These are phyloP conservation scores for Chiloscyllium plagiosum DNA, from an alignment of 2,113 vertebrate genomes.

Conservation along the genomic window DNA sequence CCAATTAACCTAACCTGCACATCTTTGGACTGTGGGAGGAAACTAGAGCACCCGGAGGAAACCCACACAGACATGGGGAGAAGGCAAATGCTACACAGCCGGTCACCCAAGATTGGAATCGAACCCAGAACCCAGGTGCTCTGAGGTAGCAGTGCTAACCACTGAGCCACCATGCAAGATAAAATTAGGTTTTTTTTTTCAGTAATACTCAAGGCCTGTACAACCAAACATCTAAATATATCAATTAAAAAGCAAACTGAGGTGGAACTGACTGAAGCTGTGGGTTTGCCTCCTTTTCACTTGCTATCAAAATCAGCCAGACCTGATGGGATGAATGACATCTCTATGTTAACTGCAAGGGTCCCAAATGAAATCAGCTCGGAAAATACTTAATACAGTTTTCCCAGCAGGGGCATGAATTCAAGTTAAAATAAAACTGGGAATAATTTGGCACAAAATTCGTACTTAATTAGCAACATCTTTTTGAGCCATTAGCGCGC, in stretches of 20 bases:
- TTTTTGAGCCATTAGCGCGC: not conserved
- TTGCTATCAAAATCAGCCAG: not conserved
- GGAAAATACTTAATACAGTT: not conserved
- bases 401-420: not conserved
- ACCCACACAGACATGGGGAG: no score
- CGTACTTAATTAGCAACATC: conserved; percentile 17
- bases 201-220: no score
- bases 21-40: no score
- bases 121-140: no score
- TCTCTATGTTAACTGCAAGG: not conserved
- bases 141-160: no score
- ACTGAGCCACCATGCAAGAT: no score
- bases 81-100: no score
- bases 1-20: no score
- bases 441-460: conserved; percentile 15
- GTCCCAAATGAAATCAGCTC: not conserved
- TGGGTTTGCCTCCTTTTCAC: not conserved
- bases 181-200: no score
- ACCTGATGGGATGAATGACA: not conserved
- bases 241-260: not conserved
- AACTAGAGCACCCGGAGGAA: no score
- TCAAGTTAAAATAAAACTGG: not conserved
- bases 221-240: not conserved
- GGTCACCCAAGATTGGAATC: no score
- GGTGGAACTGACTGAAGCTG: not conserved